A percentile compares a stretch with the other conserved stretches of the same genome.
Evolutionary conservation across 2,113 vertebrate genomes (phyloP).

Genomic region (Scortum barcoo): DNA sequence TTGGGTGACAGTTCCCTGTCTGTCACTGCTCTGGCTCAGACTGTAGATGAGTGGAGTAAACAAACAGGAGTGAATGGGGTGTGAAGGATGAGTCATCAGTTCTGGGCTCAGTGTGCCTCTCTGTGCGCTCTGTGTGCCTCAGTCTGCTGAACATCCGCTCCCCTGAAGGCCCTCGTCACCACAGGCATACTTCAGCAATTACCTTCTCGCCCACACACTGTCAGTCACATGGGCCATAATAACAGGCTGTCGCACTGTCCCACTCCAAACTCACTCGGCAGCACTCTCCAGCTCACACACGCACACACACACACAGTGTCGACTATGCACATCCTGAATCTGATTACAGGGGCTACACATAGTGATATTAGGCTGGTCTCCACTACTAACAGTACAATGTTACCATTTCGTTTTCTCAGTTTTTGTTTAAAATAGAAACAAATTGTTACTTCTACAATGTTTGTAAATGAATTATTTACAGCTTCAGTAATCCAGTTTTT

Average conservation of each 20-base stretch:
- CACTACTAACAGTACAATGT: neutral
- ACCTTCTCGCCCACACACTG: conserved; percentile 76
- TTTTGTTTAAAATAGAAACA: neutral
- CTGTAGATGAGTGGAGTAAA: conserved; percentile 59
- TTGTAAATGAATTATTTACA: neutral
- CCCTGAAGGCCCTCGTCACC: conserved; percentile 72
- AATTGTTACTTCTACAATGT: neutral
- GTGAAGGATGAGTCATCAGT: conserved; percentile 82
- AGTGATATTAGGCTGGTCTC: neutral
- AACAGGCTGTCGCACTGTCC: conserved; percentile 72
- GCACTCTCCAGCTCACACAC: conserved; percentile 21
- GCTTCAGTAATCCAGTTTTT: neutral
- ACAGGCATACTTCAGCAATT: conserved; percentile 79
- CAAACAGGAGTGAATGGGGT: conserved; percentile 71
- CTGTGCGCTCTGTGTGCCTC: conserved; percentile 43
- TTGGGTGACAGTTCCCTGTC: conserved; percentile 57
- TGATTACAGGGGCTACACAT: neutral
- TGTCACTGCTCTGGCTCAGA: conserved; percentile 49
- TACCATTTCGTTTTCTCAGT: neutral
- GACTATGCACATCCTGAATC: neutral
- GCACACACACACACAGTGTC: neutral
- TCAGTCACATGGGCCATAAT: conserved; percentile 78
- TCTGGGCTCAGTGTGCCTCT: conserved; percentile 47
- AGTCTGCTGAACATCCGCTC: conserved; percentile 81
- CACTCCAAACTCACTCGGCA: conserved; percentile 25